Evolutionary conservation across 1,140 invertebrate species (phyloP).

Genomic region (Pseudoatta argentina): DNA sequence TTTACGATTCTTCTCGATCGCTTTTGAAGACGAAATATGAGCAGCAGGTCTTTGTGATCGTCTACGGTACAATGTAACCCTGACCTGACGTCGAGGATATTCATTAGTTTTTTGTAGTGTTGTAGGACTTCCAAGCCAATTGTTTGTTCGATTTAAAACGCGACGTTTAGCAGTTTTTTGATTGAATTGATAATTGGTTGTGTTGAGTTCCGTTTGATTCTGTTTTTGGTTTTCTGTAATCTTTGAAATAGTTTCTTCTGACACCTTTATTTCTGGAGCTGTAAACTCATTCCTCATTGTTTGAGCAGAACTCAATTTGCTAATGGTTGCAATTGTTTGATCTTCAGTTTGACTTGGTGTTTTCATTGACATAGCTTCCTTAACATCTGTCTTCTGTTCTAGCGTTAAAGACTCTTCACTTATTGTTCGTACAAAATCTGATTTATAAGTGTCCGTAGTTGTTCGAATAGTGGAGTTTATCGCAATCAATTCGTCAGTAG

Average conservation of each 20-base stretch:
- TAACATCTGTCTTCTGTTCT: neutral
- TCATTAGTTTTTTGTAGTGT: neutral
- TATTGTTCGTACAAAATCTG: neutral
- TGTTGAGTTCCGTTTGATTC: neutral
- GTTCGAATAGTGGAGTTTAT: neutral
- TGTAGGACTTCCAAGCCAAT: neutral
- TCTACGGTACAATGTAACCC: slow-evolving; percentile 1
- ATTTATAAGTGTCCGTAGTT: neutral
- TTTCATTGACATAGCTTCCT: neutral
- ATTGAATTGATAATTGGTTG: slow-evolving; percentile 10
- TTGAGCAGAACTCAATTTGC: neutral
- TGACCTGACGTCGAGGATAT: slow-evolving; percentile 28
- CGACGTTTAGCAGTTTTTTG: slow-evolving; percentile 19
- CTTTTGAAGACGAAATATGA: neutral
- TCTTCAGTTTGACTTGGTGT: neutral
- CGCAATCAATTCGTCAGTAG: neutral
- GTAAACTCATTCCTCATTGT: neutral
- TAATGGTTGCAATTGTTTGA: neutral
- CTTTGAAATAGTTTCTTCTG: neutral
- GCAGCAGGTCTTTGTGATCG: slow-evolving; percentile 1
- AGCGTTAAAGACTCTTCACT: neutral
- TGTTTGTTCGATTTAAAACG: neutral
- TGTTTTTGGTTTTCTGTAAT: neutral
- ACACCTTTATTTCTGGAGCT: neutral
- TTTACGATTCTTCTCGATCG: slow-evolving; percentile 1